A percentile compares a stretch with the other conserved stretches of the same genome.
Evolutionary conservation across 2,113 vertebrate genomes (phyloP).

Genomic region (Nettapus auritus): DNA sequence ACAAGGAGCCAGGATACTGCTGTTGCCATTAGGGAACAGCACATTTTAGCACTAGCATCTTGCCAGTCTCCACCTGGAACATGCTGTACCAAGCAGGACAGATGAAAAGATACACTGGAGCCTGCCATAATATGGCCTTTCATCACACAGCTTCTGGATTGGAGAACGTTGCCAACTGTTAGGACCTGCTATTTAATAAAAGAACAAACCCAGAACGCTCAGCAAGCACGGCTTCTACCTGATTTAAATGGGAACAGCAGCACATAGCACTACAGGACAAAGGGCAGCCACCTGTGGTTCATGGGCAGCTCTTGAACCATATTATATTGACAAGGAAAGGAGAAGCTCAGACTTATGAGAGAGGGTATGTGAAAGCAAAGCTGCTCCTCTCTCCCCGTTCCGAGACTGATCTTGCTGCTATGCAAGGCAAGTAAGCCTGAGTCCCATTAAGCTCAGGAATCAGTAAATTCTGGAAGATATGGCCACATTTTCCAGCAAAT

Average conservation of each 20-base stretch:
- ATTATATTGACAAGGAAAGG: neutral
- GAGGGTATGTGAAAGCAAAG: neutral
- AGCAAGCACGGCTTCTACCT: neutral
- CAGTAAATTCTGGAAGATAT: neutral
- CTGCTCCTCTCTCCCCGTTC: neutral
- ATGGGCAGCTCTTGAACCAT: neutral
- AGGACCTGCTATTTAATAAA: slow-evolving; percentile 39
- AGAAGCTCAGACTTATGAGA: slow-evolving; percentile 19
- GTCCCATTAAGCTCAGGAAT: neutral
- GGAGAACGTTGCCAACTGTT: slow-evolving; percentile 24
- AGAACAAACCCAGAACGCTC: neutral
- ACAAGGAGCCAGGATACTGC: neutral
- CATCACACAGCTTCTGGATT: slow-evolving; percentile 8
- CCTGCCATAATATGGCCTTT: slow-evolving; percentile 39
- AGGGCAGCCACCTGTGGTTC: neutral
- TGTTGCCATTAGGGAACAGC: neutral
- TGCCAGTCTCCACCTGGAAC: slow-evolving; percentile 55
- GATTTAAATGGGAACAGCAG: neutral
- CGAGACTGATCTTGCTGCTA: neutral
- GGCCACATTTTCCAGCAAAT: neutral
- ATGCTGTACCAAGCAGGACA: slow-evolving; percentile 36
- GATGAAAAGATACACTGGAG: slow-evolving; percentile 59
- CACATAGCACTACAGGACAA: neutral
- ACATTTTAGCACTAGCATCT: slow-evolving; percentile 6
- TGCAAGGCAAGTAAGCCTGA: neutral